Evolutionary conservation across 2,113 vertebrate genomes (phyloP).

Genomic region (Oxyura jamaicensis): DNA sequence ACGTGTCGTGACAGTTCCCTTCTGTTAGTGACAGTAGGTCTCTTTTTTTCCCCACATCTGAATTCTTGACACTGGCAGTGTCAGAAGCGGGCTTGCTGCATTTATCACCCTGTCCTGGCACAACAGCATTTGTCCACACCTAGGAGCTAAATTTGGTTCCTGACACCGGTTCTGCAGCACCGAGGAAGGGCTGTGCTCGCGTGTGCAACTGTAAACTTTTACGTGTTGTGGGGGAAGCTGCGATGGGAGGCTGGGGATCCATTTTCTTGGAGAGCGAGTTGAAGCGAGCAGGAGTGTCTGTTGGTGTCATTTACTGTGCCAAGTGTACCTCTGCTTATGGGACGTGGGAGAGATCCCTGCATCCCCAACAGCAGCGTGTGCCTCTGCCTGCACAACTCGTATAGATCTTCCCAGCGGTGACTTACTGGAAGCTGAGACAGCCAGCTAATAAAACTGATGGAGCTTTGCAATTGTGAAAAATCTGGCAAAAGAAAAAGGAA

Average conservation of each 20-base stretch:
- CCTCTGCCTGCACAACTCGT: background rate
- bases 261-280: background rate
- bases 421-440: background rate
- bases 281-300: background rate
- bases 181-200: background rate
- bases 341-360: background rate
- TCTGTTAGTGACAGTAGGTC: background rate
- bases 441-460: background rate
- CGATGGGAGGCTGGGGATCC: background rate
- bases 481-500: background rate
- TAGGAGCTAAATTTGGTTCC: background rate
- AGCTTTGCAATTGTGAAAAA: background rate
- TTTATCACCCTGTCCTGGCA: background rate
- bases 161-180: rapidly evolving
- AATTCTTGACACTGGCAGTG: background rate
- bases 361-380: background rate
- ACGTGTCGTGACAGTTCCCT: background rate
- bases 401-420: background rate
- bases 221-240: background rate
- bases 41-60: background rate
- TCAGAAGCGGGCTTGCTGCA: background rate
- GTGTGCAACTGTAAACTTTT: background rate
- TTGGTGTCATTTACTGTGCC: rapidly evolving
- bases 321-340: background rate
- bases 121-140: background rate